Conservation (phyloP, 1,140 invertebrate genomes). For the Ips nitidus region DNA sequence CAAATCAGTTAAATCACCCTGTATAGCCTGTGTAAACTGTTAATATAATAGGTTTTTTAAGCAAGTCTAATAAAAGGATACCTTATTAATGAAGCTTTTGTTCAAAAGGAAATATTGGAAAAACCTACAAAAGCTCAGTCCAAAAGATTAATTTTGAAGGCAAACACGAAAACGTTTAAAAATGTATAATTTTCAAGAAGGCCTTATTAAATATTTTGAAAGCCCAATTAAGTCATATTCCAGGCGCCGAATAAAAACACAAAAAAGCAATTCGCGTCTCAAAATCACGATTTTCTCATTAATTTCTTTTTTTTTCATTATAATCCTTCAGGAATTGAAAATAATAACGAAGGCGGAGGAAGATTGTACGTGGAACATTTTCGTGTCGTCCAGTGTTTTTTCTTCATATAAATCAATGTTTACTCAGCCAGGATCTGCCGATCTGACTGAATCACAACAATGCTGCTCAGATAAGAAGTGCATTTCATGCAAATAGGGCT, state of each 20-base stretch:
- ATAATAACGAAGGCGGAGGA: background rate
- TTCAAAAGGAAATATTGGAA: too few relatives aligned
- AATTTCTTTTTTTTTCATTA: slow-evolving; percentile 5
- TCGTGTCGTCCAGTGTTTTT: background rate
- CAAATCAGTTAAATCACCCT: too few relatives aligned
- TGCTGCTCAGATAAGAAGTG: background rate
- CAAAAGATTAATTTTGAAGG: background rate
- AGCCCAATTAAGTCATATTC: background rate
- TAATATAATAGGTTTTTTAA: too few relatives aligned
- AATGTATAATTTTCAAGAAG: background rate
- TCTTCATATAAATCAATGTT: background rate
- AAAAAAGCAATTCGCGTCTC: background rate
- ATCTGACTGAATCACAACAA: background rate
- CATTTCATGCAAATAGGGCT: background rate
- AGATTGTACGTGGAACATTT: background rate
- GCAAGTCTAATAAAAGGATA: too few relatives aligned
- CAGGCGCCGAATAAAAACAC: background rate
- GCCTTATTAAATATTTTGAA: slow-evolving; percentile 2
- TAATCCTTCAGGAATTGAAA: background rate
- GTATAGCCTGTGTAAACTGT: too few relatives aligned
- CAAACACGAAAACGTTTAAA: background rate
- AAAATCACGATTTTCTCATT: slow-evolving; percentile 1
- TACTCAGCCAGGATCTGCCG: background rate
- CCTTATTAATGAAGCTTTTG: too few relatives aligned
- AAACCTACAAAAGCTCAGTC: too few relatives aligned